Evolutionary conservation across 2,888 invertebrate species (phyloP).

Genomic region (Labia minor): DNA sequence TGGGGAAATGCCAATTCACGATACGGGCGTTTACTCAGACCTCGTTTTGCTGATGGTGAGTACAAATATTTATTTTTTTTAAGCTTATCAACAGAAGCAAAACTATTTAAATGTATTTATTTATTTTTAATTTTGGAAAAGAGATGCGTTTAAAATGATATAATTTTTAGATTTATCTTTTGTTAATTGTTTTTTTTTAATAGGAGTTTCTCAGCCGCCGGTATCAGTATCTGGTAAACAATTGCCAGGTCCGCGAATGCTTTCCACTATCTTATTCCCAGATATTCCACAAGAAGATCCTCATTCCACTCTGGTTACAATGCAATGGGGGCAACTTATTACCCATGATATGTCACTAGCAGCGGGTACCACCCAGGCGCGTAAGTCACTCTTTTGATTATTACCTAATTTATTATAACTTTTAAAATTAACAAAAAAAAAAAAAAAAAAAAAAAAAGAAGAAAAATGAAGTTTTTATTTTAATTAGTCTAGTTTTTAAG

Average conservation of each 20-base stretch:
- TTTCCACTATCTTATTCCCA: constrained; percentile 60
- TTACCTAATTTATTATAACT: too few species aligned
- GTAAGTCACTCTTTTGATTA: too few species aligned
- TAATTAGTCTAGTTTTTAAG: not conserved
- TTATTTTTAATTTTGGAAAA: too few species aligned
- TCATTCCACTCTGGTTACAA: constrained; percentile 60
- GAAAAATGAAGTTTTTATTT: not conserved
- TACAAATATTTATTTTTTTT: constrained; percentile 21
- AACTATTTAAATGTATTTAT: too few species aligned
- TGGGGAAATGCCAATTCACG: constrained; percentile 70
- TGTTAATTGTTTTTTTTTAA: not conserved
- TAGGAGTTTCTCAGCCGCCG: constrained; percentile 57
- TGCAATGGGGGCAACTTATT: constrained; percentile 70
- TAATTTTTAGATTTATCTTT: too few species aligned
- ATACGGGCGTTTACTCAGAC: constrained; percentile 30
- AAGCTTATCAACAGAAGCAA: too few species aligned
- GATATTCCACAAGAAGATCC: constrained; percentile 59
- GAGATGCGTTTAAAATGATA: too few species aligned
- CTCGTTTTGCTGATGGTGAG: constrained; percentile 33
- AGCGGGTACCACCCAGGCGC: constrained; percentile 59
- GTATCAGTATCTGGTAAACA: constrained; percentile 50
- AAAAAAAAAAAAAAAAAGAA: not conserved
- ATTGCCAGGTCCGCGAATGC: constrained; percentile 57
- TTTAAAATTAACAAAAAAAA: too few species aligned
- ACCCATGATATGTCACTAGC: constrained; percentile 71